Conservation (phyloP, 2,888 invertebrate genomes). For the Apotomis turbidana region DNA sequence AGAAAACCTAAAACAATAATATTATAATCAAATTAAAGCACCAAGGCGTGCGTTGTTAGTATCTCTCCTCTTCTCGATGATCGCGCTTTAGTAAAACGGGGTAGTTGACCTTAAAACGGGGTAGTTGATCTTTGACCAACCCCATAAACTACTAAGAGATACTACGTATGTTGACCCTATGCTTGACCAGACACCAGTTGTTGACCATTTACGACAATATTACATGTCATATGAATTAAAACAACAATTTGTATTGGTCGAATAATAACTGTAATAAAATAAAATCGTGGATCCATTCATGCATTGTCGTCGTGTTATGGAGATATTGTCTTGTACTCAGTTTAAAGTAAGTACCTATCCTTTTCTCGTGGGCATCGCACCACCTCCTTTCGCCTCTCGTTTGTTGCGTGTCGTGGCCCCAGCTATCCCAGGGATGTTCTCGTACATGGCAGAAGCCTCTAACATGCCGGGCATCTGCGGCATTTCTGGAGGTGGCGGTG, state of each 20-base stretch:
- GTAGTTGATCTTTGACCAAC: too few relatives aligned
- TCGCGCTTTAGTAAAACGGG: too few relatives aligned
- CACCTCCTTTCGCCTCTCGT: slow-evolving; percentile 74
- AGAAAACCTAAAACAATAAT: too few relatives aligned
- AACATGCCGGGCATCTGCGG: slow-evolving; percentile 45
- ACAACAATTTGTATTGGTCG: slow-evolving; percentile 12
- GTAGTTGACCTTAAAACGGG: too few relatives aligned
- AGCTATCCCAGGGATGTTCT: slow-evolving; percentile 49
- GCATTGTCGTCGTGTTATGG: slow-evolving; percentile 14
- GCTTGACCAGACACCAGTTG: too few relatives aligned
- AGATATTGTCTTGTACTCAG: background rate
- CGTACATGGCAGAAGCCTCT: slow-evolving; percentile 4
- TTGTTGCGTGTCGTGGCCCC: slow-evolving; percentile 49
- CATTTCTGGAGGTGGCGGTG: slow-evolving; percentile 42
- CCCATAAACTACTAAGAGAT: too few relatives aligned
- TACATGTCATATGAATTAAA: background rate
- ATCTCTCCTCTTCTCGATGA: too few relatives aligned
- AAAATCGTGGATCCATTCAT: slow-evolving; percentile 7
- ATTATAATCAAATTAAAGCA: too few relatives aligned
- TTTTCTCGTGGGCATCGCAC: slow-evolving; percentile 73
- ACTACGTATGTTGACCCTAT: too few relatives aligned
- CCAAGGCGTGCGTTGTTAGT: too few relatives aligned
- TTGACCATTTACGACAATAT: background rate
- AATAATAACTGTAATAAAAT: slow-evolving; percentile 20
- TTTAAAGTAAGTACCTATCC: slow-evolving; percentile 55